phyloP scores from a whole-genome alignment of 2,888 invertebrate species.

The Tipula vernalis region DNA sequence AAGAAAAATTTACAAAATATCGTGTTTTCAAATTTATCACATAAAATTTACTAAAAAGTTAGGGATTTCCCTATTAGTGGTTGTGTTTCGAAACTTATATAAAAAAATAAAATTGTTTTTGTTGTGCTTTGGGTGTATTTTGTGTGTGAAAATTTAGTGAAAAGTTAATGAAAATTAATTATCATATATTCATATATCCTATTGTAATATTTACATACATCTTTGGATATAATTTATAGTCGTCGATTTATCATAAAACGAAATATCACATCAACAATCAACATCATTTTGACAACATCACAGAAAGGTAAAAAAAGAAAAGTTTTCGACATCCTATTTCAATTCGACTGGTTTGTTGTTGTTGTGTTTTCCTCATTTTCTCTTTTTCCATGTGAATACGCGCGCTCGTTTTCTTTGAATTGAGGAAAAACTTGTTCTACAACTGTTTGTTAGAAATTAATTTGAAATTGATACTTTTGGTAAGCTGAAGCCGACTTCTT shows the following conservation, averaged over 20 bases:
- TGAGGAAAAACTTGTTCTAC: neutral
- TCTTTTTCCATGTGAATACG: neutral
- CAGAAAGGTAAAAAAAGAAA: neutral
- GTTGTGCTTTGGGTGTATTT: neutral
- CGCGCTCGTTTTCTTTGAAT: neutral
- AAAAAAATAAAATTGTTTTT: neutral
- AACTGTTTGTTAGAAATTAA: neutral
- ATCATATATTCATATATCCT: neutral
- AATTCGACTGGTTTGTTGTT: neutral
- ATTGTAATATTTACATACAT: neutral
- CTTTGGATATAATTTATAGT: neutral
- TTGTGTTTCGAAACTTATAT: neutral
- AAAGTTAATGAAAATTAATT: neutral
- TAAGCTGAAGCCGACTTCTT: no score
- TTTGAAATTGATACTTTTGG: neutral
- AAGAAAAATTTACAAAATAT: neutral
- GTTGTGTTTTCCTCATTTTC: neutral
- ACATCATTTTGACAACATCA: neutral
- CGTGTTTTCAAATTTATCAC: neutral
- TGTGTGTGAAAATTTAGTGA: neutral
- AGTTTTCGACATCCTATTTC: neutral
- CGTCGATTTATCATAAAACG: neutral
- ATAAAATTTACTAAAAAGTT: neutral
- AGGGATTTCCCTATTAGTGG: neutral
- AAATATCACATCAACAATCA: neutral